Evolutionary conservation across 2,888 invertebrate species (phyloP).

Genomic region (Tanypteryx hageni): DNA sequence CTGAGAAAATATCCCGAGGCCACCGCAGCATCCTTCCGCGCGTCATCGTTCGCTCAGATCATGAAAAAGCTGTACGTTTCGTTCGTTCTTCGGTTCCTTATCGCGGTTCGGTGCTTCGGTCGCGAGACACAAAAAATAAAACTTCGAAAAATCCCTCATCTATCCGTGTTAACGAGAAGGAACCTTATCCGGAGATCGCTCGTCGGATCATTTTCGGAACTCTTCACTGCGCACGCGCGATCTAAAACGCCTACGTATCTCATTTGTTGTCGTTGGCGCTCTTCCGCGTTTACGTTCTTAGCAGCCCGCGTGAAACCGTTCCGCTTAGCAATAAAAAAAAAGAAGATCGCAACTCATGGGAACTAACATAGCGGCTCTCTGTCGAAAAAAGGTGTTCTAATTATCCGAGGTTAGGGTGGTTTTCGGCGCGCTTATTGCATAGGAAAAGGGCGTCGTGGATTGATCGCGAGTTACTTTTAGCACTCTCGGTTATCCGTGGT

Average conservation of each 20-base stretch:
- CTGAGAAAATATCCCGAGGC: neutral
- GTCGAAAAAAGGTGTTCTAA: neutral
- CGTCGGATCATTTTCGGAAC: neutral
- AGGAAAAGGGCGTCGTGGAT: neutral
- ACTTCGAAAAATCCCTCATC: neutral
- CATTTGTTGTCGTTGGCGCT: slow-evolving; percentile 5
- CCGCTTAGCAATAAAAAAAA: slow-evolving; percentile 16
- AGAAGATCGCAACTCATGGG: neutral
- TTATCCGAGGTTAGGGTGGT: neutral
- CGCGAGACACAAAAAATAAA: too few relatives aligned
- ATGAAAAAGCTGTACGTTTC: neutral
- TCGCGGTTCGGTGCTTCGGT: neutral
- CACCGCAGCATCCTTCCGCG: neutral
- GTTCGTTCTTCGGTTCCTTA: neutral
- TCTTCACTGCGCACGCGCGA: neutral
- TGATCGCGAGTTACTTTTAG: neutral
- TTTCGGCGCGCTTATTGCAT: neutral
- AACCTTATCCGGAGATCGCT: neutral
- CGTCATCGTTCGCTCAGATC: neutral
- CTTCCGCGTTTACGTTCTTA: slow-evolving; percentile 8
- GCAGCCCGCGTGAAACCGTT: slow-evolving; percentile 28
- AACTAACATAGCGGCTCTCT: neutral
- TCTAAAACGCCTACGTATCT: neutral
- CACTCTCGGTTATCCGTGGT: too few relatives aligned
- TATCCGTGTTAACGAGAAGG: neutral